phyloP scores from a whole-genome alignment of 92 coral and sea anemone species.

The Palythoa heliodiscus region DNA sequence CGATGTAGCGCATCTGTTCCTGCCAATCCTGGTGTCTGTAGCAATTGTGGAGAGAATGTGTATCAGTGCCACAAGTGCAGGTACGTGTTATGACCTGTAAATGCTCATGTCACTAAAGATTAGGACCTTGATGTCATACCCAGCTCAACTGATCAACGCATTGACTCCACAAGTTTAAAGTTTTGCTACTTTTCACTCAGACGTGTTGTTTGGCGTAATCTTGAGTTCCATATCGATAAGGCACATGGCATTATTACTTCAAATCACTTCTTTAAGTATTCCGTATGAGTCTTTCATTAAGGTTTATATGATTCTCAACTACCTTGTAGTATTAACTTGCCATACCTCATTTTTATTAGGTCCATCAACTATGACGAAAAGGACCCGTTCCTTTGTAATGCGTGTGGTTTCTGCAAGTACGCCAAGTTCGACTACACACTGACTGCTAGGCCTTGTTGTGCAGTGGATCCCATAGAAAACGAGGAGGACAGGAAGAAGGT shows the following conservation, averaged over 20 bases:
- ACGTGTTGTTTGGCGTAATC: no score
- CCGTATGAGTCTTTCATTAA: no score
- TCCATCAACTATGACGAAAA: constrained; percentile 98
- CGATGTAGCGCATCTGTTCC: constrained; percentile 98
- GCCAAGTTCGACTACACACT: constrained; percentile 98
- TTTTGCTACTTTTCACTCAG: no score
- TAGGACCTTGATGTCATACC: no score
- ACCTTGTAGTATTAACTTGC: background rate
- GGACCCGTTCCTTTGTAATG: constrained; percentile 97
- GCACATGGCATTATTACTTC: no score
- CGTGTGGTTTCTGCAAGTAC: constrained; percentile 98
- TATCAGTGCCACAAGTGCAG: constrained; percentile 99
- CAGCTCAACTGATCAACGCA: no score
- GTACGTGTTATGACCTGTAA: constrained; percentile 38
- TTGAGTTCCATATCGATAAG: no score
- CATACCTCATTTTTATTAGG: constrained; percentile 44
- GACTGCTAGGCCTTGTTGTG: constrained; percentile 98
- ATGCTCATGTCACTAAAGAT: no score
- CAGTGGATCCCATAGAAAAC: constrained; percentile 98
- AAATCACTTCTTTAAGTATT: no score
- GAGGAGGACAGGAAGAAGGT: constrained; percentile 99
- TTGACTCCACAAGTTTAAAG: no score
- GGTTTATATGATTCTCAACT: background rate
- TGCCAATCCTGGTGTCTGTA: constrained; percentile 98
- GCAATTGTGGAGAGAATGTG: constrained; percentile 99